These are phyloP conservation scores for Emmelina monodactyla DNA, from an alignment of 2,888 invertebrate genomes.

Conservation along the genomic window DNA sequence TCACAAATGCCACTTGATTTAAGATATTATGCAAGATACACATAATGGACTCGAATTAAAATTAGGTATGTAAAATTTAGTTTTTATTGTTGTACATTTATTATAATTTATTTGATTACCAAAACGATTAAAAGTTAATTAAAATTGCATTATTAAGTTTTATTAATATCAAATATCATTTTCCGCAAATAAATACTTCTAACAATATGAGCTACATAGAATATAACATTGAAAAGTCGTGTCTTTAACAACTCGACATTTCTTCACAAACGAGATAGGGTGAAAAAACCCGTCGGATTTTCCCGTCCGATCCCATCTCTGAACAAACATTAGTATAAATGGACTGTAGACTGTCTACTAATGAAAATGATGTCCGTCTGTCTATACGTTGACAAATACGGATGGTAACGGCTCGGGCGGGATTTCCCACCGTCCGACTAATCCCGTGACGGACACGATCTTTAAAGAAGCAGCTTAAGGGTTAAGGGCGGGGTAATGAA, in stretches of 20 bases:
- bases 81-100: no score
- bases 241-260: no score
- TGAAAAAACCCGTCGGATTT: constrained; percentile 16
- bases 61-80: no score
- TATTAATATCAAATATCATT: no score
- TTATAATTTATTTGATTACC: no score
- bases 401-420: constrained; percentile 22
- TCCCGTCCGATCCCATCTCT: constrained; percentile 19
- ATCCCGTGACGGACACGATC: constrained; percentile 18
- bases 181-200: no score
- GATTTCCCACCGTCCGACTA: constrained; percentile 23
- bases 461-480: constrained; percentile 18
- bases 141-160: no score
- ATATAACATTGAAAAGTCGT: no score
- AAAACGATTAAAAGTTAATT: no score
- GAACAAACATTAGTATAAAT: constrained; percentile 49
- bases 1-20: not conserved
- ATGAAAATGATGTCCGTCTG: constrained; percentile 44
- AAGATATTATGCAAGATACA: not conserved
- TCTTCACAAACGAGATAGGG: no score
- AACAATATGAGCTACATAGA: no score
- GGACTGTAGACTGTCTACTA: constrained; percentile 29
- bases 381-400: constrained; percentile 33
- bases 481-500: not conserved
- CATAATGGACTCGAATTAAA: no score